Percentiles rank a stretch among this genome's conserved stretches.
These are phyloP conservation scores for Cetonia aurata DNA, from an alignment of 2,888 invertebrate species.

Conservation along the genomic window DNA sequence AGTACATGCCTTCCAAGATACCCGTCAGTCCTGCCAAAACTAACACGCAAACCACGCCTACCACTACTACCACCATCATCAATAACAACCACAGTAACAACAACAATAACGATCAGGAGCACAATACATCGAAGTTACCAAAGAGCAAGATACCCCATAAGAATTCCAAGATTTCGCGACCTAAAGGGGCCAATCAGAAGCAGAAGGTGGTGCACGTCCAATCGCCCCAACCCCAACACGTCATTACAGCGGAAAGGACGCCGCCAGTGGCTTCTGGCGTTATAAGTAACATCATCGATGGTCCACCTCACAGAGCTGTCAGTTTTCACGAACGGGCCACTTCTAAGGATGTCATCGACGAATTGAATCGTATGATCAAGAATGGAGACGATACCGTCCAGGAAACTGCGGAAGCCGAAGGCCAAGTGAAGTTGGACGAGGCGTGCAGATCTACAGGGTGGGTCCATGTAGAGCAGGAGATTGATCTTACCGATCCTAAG, in stretches of 20 bases:
- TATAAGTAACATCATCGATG: slow-evolving; percentile 66
- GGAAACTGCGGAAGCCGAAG: slow-evolving; percentile 52
- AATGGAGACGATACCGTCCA: slow-evolving; percentile 68
- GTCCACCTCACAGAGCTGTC: slow-evolving; percentile 71
- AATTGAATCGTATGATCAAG: slow-evolving; percentile 76
- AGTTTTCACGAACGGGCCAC: slow-evolving; percentile 82
- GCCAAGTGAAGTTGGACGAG: slow-evolving; percentile 68
- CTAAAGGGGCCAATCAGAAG: slow-evolving; percentile 50
- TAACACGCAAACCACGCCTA: slow-evolving; percentile 43
- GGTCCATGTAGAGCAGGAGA: slow-evolving; percentile 83
- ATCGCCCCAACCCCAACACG: slow-evolving; percentile 56
- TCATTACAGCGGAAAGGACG: slow-evolving; percentile 64
- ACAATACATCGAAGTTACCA: slow-evolving; percentile 65
- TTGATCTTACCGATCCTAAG: slow-evolving; percentile 84
- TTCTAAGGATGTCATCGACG: slow-evolving; percentile 82
- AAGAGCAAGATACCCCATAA: slow-evolving; percentile 71
- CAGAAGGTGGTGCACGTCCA: slow-evolving; percentile 57
- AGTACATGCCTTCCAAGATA: slow-evolving; percentile 57
- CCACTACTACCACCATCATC: slow-evolving; percentile 46
- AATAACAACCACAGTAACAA: slow-evolving; percentile 46
- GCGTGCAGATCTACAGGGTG: slow-evolving; percentile 82
- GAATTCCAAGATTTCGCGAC: slow-evolving; percentile 64
- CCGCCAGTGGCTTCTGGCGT: slow-evolving; percentile 62
- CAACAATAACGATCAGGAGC: slow-evolving; percentile 65
- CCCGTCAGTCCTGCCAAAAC: slow-evolving; percentile 61